A percentile compares a stretch with the other conserved stretches of the same genome.
Conservation (phyloP, 2,888 invertebrate genomes). For the Quadroppia sp. region DNA sequence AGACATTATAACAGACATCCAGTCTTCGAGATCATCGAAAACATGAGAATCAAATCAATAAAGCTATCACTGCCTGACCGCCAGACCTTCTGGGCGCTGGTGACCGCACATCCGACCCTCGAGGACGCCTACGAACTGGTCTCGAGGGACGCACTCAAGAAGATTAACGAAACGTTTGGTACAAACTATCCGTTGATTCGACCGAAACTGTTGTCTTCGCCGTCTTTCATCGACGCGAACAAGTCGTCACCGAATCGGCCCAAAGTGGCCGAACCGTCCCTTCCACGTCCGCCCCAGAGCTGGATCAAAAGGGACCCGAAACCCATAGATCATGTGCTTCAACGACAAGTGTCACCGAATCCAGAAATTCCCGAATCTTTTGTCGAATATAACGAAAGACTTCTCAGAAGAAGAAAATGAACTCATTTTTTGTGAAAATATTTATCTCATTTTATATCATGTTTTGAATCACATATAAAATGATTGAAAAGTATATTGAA, state of each 20-base stretch:
- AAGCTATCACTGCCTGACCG: background rate
- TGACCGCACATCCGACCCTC: background rate
- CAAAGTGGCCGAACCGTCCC: background rate
- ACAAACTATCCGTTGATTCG: constrained; percentile 11
- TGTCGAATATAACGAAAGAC: background rate
- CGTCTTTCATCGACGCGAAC: background rate
- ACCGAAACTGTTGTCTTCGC: constrained; percentile 13
- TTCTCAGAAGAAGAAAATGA: background rate
- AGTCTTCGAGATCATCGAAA: background rate
- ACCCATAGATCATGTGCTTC: background rate
- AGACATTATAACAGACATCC: background rate
- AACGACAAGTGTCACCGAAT: background rate
- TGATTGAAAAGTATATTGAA: too few relatives aligned
- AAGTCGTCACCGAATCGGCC: constrained; percentile 2
- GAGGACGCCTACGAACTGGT: constrained; percentile 2
- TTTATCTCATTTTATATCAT: too few relatives aligned
- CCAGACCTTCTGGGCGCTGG: background rate
- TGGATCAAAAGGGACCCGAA: background rate
- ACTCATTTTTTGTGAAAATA: too few relatives aligned
- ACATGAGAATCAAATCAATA: background rate
- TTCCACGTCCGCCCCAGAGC: background rate
- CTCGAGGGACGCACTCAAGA: background rate
- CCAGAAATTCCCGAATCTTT: constrained; percentile 14
- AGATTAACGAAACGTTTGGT: background rate
- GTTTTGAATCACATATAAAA: too few relatives aligned